Conservation (phyloP, 2,113 vertebrate species). For the Cololabis saira region DNA sequence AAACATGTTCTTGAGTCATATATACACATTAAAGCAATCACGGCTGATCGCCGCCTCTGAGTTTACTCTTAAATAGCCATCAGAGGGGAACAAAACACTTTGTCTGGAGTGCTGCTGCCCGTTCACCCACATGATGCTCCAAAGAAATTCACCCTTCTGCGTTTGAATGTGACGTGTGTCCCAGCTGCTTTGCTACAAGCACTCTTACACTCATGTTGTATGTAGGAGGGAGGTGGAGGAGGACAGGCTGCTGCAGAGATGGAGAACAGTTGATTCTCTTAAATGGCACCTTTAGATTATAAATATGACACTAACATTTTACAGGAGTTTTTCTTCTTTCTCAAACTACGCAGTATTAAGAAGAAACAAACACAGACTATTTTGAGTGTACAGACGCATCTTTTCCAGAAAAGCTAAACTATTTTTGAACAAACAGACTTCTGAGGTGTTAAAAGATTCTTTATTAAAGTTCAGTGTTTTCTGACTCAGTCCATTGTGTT, state of each 20-base stretch:
- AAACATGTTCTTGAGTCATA: too few relatives aligned
- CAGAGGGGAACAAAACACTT: conserved; percentile 53
- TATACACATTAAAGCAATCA: too few relatives aligned
- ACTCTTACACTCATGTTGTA: conserved; percentile 24
- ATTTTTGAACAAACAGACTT: too few relatives aligned
- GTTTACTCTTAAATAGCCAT: conserved; percentile 1
- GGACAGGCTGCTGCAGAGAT: conserved; percentile 5
- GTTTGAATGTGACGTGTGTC: conserved; percentile 42
- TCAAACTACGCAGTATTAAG: background rate
- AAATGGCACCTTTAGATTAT: conserved; percentile 8
- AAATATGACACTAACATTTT: conserved; percentile 1
- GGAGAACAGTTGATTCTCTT: conserved; percentile 14
- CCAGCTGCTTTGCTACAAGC: conserved; percentile 16
- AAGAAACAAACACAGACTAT: background rate
- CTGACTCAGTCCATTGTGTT: too few relatives aligned
- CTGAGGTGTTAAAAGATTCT: too few relatives aligned
- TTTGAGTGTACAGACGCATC: background rate
- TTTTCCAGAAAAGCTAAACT: too few relatives aligned
- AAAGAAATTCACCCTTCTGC: conserved; percentile 34
- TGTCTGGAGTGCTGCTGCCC: conserved; percentile 34
- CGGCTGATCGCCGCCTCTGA: too few relatives aligned
- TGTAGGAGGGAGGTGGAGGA: conserved; percentile 20
- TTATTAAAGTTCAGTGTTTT: too few relatives aligned
- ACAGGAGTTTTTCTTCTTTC: background rate
- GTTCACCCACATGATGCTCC: conserved; percentile 48